phyloP scores from a whole-genome alignment of 2,797 vertebrate genomes.

The Falco berigora region DNA sequence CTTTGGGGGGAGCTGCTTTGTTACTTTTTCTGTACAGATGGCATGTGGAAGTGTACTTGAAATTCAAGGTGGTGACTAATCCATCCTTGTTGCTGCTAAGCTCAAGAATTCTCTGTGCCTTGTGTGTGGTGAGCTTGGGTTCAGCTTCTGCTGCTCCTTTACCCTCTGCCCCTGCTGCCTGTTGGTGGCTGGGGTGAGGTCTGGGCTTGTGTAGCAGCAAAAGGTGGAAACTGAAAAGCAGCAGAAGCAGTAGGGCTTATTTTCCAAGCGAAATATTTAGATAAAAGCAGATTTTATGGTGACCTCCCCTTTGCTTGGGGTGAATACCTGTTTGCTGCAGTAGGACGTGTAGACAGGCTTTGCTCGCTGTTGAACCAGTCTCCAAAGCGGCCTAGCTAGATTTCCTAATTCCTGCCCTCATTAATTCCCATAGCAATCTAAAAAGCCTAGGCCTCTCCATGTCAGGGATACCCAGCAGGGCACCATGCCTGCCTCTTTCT shows the following conservation, averaged over 20 bases:
- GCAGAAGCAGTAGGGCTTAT: background rate
- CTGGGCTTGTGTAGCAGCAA: background rate
- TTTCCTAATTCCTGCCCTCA: background rate
- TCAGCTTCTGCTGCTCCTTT: fast-evolving
- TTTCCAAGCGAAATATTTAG: background rate
- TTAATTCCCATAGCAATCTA: background rate
- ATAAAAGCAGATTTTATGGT: background rate
- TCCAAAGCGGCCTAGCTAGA: background rate
- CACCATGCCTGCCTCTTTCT: fast-evolving
- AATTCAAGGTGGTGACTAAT: background rate
- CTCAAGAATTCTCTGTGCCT: background rate
- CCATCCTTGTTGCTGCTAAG: background rate
- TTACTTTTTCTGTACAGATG: background rate
- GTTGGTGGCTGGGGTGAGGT: background rate
- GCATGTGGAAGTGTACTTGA: background rate
- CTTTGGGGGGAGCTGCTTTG: background rate
- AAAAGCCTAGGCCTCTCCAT: fast-evolving
- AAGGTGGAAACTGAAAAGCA: background rate
- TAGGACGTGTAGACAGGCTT: fast-evolving
- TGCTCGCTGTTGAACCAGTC: background rate
- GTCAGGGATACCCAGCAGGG: background rate
- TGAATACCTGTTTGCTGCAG: fast-evolving
- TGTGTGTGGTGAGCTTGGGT: background rate
- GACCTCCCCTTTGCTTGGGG: background rate
- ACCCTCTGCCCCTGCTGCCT: background rate